Base-by-base conservation (phyloP, 1,140 invertebrate genomes). In the Xylocopa sonorina region DNA sequence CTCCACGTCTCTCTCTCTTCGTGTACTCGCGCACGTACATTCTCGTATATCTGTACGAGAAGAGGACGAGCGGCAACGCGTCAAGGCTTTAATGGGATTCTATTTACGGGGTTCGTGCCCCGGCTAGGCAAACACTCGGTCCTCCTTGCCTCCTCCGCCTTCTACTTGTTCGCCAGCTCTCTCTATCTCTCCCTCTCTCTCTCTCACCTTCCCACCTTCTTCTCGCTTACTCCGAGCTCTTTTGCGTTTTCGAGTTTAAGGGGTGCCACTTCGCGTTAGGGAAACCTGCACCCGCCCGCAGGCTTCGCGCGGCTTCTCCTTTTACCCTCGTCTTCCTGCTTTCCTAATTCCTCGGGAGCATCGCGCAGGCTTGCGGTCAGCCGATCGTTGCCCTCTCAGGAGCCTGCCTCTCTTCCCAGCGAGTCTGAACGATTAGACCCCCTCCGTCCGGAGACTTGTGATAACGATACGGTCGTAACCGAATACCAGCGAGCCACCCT, bases 21-120 rank as follows among this genome's bases (percentile, higher is more conserved):
- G n/a, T 27, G 53, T 24, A 57, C 51, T 51, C 53, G 53, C 41
- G 18, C 58, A 80, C 62, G 71, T 74, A 67, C 48, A 38, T 43
- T 58, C 58, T 58, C 67, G 34, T 82, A 71, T 79, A 78, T 67
- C 64, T 55, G 60, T 62, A 66, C 63, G 67, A 69, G 69, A 80
- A 66, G 78, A 78, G 81, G 79, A 85, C 73, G 85, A 83, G 86
- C 80, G 80, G 81, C 75, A 87, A 82, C 85, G 88, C 88, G 86
- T 88, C 90, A 88, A 90, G 82, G 81, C 89, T 89, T 90, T 92
- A 92, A 92, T 92, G 89, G 90, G 87, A 92, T 91, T 92, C 90
- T 92, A 91, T 91, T 92, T 92, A 92, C 90, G 84, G 86, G 90
- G 82, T 88, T 90, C 90, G 89, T 90, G 90, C 88, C 82, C 81